Evolutionary conservation across 2,888 invertebrate genomes (phyloP).

Genomic region (Limnephilus auricula): DNA sequence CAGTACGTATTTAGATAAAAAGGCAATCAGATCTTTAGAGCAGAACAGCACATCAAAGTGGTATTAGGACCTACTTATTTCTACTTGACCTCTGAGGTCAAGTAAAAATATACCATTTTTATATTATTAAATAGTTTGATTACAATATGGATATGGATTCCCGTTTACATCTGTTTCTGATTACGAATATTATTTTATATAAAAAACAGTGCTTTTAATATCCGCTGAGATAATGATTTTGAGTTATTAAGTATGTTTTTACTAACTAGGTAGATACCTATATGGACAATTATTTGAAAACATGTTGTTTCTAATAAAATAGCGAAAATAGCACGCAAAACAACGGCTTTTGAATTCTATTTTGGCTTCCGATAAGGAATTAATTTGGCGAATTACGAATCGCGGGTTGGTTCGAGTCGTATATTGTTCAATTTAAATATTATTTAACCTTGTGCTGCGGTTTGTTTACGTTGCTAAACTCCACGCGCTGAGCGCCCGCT

Average conservation of each 20-base stretch:
- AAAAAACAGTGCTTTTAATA: background rate
- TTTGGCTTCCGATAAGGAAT: background rate
- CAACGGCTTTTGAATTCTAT: background rate
- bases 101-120: too few species aligned
- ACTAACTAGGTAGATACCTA: too few species aligned
- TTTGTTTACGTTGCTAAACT: conserved; percentile 42
- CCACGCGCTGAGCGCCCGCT: conserved; percentile 11
- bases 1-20: too few species aligned
- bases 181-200: background rate
- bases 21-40: too few species aligned
- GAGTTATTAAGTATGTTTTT: too few species aligned
- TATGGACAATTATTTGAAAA: background rate
- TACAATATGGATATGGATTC: background rate
- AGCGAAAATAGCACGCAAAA: background rate
- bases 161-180: background rate
- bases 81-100: too few species aligned
- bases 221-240: background rate
- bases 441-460: conserved; percentile 31
- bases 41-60: too few species aligned
- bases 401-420: background rate
- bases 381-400: background rate
- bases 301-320: background rate
- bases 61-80: too few species aligned
- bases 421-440: conserved; percentile 23
- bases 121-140: background rate